Conservation (phyloP, 1,140 invertebrate genomes). For the Brachionus angularis region DNA sequence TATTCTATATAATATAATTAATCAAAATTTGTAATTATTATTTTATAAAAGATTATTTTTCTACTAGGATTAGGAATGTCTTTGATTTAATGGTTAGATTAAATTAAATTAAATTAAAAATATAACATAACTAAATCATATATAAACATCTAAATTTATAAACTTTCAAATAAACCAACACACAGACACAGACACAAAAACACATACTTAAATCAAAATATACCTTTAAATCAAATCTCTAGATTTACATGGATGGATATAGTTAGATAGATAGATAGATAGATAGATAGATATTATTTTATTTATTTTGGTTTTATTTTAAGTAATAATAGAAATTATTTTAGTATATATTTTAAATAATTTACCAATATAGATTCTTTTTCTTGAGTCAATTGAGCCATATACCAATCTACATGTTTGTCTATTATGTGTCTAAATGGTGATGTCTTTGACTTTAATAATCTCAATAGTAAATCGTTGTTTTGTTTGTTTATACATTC, state of each 20-base stretch:
- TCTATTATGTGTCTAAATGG: slow-evolving; percentile 9
- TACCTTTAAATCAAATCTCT: slow-evolving; percentile 39
- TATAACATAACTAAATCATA: no score
- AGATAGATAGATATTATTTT: no score
- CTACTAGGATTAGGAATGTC: no score
- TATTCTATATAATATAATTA: background rate
- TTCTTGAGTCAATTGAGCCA: slow-evolving; percentile 37
- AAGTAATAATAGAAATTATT: background rate
- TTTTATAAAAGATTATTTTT: no score
- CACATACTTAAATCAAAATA: background rate
- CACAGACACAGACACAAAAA: background rate
- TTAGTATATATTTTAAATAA: background rate
- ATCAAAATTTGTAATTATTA: no score
- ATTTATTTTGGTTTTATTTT: no score
- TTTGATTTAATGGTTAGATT: no score
- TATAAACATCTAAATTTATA: no score
- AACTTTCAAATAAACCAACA: background rate
- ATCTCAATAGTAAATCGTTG: background rate
- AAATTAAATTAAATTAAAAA: no score
- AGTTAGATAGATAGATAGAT: no score
- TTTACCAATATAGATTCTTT: slow-evolving; percentile 36
- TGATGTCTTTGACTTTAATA: slow-evolving; percentile 20
- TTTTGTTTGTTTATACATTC: slow-evolving; percentile 38
- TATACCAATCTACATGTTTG: slow-evolving; percentile 15
- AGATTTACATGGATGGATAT: no score